These are phyloP conservation scores for Mizuhopecten yessoensis DNA, from an alignment of 1,140 invertebrate species.

Conservation along the genomic window DNA sequence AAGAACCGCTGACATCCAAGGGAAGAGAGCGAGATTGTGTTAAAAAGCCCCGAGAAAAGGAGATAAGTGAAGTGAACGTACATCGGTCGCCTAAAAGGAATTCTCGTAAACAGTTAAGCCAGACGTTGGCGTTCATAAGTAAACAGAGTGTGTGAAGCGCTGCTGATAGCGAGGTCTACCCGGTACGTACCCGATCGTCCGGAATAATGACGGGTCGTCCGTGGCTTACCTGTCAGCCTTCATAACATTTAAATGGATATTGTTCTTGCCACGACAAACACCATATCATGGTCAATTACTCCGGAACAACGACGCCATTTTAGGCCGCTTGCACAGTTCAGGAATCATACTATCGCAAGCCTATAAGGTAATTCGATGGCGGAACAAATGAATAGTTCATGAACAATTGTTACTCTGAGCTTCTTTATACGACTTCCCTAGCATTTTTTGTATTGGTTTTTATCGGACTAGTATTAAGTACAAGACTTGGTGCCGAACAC, in stretches of 20 bases:
- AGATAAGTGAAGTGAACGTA: neutral
- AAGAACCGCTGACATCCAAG: neutral
- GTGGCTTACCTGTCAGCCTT: conserved; percentile 24
- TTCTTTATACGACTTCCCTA: neutral
- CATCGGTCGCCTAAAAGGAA: too few relatives aligned
- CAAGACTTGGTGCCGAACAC: neutral
- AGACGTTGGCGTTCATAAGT: neutral
- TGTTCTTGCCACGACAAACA: conserved; percentile 22
- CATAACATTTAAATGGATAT: conserved; percentile 35
- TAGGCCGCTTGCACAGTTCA: neutral
- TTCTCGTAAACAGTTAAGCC: too few relatives aligned
- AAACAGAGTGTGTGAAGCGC: neutral
- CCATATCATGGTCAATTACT: conserved; percentile 20
- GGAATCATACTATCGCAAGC: conserved; percentile 7
- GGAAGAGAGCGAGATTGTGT: neutral
- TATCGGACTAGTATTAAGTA: neutral
- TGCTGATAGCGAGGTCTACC: conserved; percentile 10
- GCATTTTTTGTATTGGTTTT: neutral
- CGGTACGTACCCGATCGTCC: neutral
- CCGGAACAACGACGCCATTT: neutral
- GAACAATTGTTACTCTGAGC: neutral
- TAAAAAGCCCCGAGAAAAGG: neutral
- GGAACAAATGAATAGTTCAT: neutral
- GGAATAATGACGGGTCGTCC: conserved; percentile 31
- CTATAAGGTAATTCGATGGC: conserved; percentile 32